Conservation (phyloP, 2,113 vertebrate species). For the Argyrosomus japonicus region DNA sequence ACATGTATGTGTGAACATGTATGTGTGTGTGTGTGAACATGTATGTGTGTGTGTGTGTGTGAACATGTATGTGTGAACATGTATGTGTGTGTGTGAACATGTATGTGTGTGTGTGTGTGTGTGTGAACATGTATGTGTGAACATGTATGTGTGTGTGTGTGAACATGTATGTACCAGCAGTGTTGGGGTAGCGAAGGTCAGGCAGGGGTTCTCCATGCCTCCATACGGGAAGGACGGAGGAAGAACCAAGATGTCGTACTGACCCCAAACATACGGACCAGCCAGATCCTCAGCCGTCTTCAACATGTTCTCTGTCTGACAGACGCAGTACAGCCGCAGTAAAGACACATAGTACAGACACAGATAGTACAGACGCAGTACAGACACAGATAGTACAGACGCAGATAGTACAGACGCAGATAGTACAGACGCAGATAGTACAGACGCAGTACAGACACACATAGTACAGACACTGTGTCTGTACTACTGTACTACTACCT, state of each 20-base stretch:
- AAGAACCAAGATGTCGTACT: conserved; percentile 94
- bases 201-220: conserved; percentile 98
- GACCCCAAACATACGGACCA: conserved; percentile 96
- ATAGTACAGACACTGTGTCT: too few species aligned
- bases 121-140: too few species aligned
- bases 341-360: too few species aligned
- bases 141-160: not conserved
- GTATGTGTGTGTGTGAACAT: too few species aligned
- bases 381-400: too few species aligned
- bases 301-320: conserved; percentile 95
- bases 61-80: too few species aligned
- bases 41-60: not conserved
- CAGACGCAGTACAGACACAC: too few species aligned
- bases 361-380: too few species aligned
- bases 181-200: conserved; percentile 96
- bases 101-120: not conserved
- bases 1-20: conserved; percentile 30
- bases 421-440: too few species aligned
- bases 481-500: too few species aligned
- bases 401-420: too few species aligned
- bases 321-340: conserved; percentile 4
- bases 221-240: conserved; percentile 97
- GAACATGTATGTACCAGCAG: conserved; percentile 86
- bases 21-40: too few species aligned
- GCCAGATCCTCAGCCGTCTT: conserved; percentile 92